These are phyloP conservation scores for Ellobium chinense DNA, from an alignment of 2,888 invertebrate species.

Conservation along the genomic window DNA sequence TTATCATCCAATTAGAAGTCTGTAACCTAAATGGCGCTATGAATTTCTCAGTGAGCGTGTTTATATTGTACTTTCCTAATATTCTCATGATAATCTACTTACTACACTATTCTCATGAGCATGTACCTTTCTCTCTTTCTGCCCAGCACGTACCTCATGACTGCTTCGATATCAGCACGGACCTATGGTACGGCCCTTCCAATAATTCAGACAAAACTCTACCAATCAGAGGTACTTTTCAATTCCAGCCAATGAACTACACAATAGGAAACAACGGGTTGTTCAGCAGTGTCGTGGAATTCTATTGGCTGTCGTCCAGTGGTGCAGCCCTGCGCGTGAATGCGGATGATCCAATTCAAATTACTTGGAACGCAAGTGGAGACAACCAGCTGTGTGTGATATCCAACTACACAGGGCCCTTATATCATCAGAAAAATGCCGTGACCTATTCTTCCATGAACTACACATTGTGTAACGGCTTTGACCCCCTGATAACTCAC, in stretches of 20 bases:
- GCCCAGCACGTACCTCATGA: conserved; percentile 85
- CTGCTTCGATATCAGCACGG: conserved; percentile 83
- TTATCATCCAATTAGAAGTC: too few relatives aligned
- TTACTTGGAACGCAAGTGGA: conserved; percentile 86
- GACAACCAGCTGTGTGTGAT: conserved; percentile 60
- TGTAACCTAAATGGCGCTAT: too few relatives aligned
- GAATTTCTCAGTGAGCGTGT: not conserved
- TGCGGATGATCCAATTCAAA: conserved; percentile 85
- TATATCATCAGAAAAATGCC: conserved; percentile 49
- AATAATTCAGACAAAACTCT: conserved; percentile 57
- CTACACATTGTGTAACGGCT: conserved; percentile 84
- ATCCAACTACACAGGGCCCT: conserved; percentile 57
- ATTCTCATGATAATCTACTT: not conserved
- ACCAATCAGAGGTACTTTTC: conserved; percentile 61
- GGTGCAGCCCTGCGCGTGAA: conserved; percentile 85
- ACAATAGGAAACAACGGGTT: conserved; percentile 59
- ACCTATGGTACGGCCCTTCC: conserved; percentile 71
- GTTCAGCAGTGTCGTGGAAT: conserved; percentile 73
- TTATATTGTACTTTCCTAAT: not conserved
- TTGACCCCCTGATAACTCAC: conserved; percentile 74
- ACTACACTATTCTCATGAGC: not conserved
- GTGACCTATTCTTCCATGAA: conserved; percentile 62
- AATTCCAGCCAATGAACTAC: conserved; percentile 56
- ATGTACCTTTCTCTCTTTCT: not conserved
- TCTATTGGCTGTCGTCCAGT: conserved; percentile 84